These are phyloP conservation scores for Polymixis flavicincta DNA, from an alignment of 2,888 invertebrate species.

Conservation along the genomic window DNA sequence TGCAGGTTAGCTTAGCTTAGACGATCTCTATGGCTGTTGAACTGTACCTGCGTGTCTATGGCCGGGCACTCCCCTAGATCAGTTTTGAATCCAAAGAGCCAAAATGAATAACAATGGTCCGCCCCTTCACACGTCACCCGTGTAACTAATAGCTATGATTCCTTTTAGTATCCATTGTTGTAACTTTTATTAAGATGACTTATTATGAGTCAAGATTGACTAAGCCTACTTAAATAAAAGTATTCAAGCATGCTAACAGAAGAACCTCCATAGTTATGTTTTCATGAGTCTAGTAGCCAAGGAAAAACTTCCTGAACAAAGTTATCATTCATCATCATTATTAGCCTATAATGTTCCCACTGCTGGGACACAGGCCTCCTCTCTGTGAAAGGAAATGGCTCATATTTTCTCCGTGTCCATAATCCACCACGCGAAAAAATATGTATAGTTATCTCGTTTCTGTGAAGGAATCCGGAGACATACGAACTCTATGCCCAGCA, in stretches of 20 bases:
- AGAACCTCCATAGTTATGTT: background rate
- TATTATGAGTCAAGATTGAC: background rate
- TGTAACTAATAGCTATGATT: background rate
- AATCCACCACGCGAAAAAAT: too few relatives aligned
- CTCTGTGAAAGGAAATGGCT: too few relatives aligned
- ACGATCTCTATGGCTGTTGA: background rate
- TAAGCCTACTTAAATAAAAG: background rate
- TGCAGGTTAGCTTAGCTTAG: background rate
- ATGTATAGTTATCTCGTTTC: background rate
- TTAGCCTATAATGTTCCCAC: too few relatives aligned
- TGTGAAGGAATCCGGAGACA: background rate
- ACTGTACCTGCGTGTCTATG: background rate
- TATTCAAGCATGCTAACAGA: background rate
- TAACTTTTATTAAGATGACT: background rate
- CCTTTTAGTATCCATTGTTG: background rate
- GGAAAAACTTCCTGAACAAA: background rate
- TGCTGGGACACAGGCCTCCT: too few relatives aligned
- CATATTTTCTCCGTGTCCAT: too few relatives aligned
- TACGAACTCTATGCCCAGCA: background rate
- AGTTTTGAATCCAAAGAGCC: background rate
- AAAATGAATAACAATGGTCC: slow-evolving; percentile 1
- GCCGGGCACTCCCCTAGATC: background rate
- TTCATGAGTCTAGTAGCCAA: background rate
- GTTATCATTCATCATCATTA: too few relatives aligned
- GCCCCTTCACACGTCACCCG: background rate